Evolutionary conservation across 2,113 vertebrate genomes (phyloP).

Genomic region (Parus major): DNA sequence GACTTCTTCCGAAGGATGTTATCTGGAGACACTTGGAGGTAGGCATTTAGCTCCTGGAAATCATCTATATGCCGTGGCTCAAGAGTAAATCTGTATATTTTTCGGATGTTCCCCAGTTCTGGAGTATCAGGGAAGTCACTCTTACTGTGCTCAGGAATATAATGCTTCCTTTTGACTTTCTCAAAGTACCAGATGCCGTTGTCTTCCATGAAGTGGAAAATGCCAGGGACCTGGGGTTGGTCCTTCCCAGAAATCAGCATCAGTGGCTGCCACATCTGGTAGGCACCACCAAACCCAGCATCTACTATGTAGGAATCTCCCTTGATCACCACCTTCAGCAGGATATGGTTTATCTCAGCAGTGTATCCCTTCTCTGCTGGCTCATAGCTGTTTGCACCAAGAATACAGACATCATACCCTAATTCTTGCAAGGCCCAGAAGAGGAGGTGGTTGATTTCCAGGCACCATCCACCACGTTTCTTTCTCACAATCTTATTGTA

Average conservation of each 20-base stretch:
- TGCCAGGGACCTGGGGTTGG: conserved; percentile 76
- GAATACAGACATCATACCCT: conserved; percentile 72
- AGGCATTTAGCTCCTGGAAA: conserved; percentile 62
- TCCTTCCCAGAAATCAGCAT: conserved; percentile 81
- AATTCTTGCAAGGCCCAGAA: conserved; percentile 82
- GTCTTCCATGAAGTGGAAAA: conserved; percentile 75
- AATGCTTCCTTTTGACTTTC: conserved; percentile 77
- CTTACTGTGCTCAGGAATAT: conserved; percentile 59
- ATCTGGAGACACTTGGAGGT: conserved; percentile 71
- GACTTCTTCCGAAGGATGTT: conserved; percentile 82
- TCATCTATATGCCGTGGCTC: conserved; percentile 61
- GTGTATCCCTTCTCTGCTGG: conserved; percentile 30
- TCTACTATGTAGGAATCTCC: conserved; percentile 79
- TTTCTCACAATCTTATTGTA: conserved; percentile 81
- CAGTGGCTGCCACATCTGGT: conserved; percentile 81
- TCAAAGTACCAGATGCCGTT: conserved; percentile 77
- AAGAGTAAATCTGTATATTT: conserved; percentile 77
- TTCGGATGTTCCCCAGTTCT: conserved; percentile 43
- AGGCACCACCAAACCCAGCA: conserved; percentile 79
- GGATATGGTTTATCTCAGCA: conserved; percentile 62
- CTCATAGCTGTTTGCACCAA: conserved; percentile 73
- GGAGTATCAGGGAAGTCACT: conserved; percentile 32
- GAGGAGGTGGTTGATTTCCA: conserved; percentile 84
- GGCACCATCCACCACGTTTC: conserved; percentile 84
- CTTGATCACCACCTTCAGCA: conserved; percentile 76